Base-by-base conservation (phyloP, 2,113 vertebrate genomes). In the Leptosomus discolor region DNA sequence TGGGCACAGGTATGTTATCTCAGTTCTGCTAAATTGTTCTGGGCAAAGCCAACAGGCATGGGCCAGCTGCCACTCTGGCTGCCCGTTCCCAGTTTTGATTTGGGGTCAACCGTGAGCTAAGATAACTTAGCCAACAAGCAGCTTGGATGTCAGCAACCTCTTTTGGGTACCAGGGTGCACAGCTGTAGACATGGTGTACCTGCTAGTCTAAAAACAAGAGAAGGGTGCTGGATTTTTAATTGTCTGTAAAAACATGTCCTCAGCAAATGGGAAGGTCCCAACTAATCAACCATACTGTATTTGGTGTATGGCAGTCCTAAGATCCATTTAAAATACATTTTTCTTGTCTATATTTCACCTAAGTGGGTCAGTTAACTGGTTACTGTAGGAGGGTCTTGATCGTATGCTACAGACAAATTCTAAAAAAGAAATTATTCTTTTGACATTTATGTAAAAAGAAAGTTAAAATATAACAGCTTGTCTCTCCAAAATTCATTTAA, bases 401-500 rank as follows among this genome's bases (percentile, higher is more conserved):
- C 13, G 36, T 73, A 10, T 43, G 32, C 14, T 36, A 15, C 56
- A 24, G 26, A 90, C 10, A 92, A 7, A 70, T 84, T 94, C 75
- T 60, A 90, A 84, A n/a, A 91, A 74, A 53, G 9, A 41, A 36
- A 85, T 45, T 41, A 34, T 15, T 86, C 48, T 86, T 84, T 56
- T 76, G 90, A 80, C 6, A 86, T 67, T 74, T 88, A 48, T 91
- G 83, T 64, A 79, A 92, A 90, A 97, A 78, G 30, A 90, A 95
- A 73, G 15, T 64, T 94, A 90, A 96, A 95, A 88, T 96, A 88
- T 69, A 86, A 86, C 74, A 85, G 11, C 34, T 90, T 73, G 54
- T 63, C 26, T 86, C 76, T 83, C 48, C 67, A 88, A 95, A 97
- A 93, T 41, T 22, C 83, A 96, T 94, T 93, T 94, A 92, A 96